These are phyloP conservation scores for Diachasmimorpha longicaudata DNA, from an alignment of 1,140 invertebrate species.

Conservation along the genomic window DNA sequence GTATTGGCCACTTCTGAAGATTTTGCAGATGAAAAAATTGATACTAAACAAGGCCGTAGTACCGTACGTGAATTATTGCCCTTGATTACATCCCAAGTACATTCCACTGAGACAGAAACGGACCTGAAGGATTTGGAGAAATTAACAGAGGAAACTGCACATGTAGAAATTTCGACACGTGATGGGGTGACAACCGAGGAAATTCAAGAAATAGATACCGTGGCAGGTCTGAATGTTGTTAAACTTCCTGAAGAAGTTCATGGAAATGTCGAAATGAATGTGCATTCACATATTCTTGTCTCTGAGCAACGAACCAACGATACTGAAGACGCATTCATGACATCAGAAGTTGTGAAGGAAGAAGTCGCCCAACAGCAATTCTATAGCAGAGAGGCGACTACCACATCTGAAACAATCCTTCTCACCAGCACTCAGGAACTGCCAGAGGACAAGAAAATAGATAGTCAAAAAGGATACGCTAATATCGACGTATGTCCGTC, in stretches of 20 bases:
- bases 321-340: slow-evolving; percentile 35
- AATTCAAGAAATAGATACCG: slow-evolving; percentile 37
- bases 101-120: background rate
- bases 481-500: slow-evolving; percentile 38
- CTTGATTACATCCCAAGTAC: background rate
- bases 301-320: slow-evolving; percentile 35
- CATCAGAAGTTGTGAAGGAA: slow-evolving; percentile 29
- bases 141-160: background rate
- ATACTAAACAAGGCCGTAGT: background rate
- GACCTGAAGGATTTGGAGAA: background rate
- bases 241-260: slow-evolving; percentile 28
- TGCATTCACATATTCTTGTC: slow-evolving; percentile 30
- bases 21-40: slow-evolving; percentile 14
- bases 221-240: slow-evolving; percentile 22
- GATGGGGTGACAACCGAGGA: slow-evolving; percentile 42
- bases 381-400: slow-evolving; percentile 40
- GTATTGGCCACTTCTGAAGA: slow-evolving; percentile 39
- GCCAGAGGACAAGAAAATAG: background rate
- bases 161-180: background rate
- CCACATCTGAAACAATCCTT: background rate
- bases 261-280: slow-evolving; percentile 29
- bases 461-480: slow-evolving; percentile 33
- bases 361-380: slow-evolving; percentile 35
- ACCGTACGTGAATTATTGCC: background rate
- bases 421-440: background rate